Base-by-base conservation (phyloP, 2,113 vertebrate genomes). In the Monarcha castaneiventris region DNA sequence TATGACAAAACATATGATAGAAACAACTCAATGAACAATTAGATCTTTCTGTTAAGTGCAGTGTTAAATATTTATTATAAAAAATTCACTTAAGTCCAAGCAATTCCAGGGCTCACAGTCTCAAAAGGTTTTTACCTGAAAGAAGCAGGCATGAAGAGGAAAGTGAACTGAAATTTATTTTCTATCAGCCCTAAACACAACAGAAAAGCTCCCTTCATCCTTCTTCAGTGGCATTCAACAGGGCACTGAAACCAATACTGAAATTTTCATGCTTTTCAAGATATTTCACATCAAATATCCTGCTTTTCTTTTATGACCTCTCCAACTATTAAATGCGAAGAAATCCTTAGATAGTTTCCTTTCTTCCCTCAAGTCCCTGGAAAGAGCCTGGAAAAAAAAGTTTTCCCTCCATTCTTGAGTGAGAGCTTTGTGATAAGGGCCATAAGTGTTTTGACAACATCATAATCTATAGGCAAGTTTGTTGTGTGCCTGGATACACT, bases 241-340 rank as follows among this genome's bases (percentile, higher is more conserved):
- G 63, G 52, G 27, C 62, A 77, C 49, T 79, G 79, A 95, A 97
- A 94, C 46, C 64, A 93, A 85, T 48, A 67, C 35, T 67, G 37
- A 91, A 44, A 62, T 82, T 66, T 66, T 68, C 90, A 90, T 26
- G 48, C 72, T 89, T 85, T 80, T 96, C 93, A 97, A 83, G 35
- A 49, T 27, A 88, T 71, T 87, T 94, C 78, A 64, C 27, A 89
- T 91, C 35, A 90, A 95, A 81, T 37, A 44, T 9, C 30, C 59
- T 17, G 26, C 4, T 61, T 39, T 56, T 32, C 43, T 91, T 81
- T 69, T 56, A 84, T 51, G 61, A 88, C 32, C 18, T 59, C 56
- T 83, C 52, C 46, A 79, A 19, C 37, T 59, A 43, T 9, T 29
- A 75, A 84, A 27, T 7, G 1, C 41, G 41, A 75, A 63, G 30